Conservation (phyloP, 2,888 invertebrate species). For the Limnephilus lunatus region DNA sequence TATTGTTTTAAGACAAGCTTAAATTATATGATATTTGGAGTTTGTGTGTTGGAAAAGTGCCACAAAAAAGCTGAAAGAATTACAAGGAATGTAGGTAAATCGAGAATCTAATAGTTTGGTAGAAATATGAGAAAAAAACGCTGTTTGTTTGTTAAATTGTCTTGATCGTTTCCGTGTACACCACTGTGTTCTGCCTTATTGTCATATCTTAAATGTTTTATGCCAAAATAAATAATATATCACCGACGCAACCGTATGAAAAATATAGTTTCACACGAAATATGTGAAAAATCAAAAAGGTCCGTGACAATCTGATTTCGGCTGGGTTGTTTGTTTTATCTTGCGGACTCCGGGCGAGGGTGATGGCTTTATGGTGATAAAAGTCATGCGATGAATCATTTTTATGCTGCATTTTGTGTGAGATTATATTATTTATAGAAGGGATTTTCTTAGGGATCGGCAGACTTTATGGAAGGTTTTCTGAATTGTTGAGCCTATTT, state of each 20-base stretch:
- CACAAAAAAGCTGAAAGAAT: not conserved
- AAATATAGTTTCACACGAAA: not conserved
- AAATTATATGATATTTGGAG: not conserved
- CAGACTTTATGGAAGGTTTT: not conserved
- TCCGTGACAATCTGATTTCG: not conserved
- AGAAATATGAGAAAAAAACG: too few species aligned
- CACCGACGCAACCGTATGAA: not conserved
- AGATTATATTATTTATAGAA: constrained; percentile 3
- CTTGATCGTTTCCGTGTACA: not conserved
- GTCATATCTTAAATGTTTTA: not conserved
- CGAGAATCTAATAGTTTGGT: too few species aligned
- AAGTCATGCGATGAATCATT: constrained; percentile 10
- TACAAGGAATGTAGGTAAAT: not conserved
- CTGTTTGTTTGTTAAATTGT: not conserved
- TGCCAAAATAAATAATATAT: not conserved
- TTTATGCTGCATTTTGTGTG: constrained; percentile 12
- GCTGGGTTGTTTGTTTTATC: not conserved
- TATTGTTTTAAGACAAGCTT: not conserved
- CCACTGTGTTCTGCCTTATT: not conserved
- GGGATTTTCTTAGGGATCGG: not conserved
- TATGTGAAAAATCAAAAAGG: not conserved
- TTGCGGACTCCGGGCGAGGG: not conserved
- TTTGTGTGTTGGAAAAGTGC: not conserved
- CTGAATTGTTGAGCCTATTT: not conserved
- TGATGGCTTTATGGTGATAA: constrained; percentile 26